Evolutionary conservation across 2,888 invertebrate species (phyloP).

Genomic region (Eupithecia abbreviata): DNA sequence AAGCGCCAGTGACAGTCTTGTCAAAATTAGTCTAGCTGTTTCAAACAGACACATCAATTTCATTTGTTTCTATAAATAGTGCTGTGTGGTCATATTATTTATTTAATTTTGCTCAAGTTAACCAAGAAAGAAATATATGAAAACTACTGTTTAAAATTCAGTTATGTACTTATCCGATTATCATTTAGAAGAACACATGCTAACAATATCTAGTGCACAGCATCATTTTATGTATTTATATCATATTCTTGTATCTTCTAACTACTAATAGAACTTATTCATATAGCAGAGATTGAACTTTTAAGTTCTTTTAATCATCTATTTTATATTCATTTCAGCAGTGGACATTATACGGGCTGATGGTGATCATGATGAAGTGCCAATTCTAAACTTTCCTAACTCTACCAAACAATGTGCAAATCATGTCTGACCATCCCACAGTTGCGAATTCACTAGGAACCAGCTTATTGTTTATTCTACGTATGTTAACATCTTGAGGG

Average conservation of each 20-base stretch:
- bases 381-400: background rate
- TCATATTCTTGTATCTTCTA: too few relatives aligned
- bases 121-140: background rate
- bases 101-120: background rate
- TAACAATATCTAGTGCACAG: too few relatives aligned
- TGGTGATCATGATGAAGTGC: too few relatives aligned
- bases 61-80: background rate
- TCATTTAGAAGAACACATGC: background rate
- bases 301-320: too few relatives aligned
- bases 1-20: background rate
- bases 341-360: too few relatives aligned
- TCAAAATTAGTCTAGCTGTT: background rate
- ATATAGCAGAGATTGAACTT: too few relatives aligned
- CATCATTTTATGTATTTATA: too few relatives aligned
- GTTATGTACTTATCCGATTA: too few relatives aligned
- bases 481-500: constrained; percentile 4
- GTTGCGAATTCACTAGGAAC: background rate
- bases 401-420: background rate
- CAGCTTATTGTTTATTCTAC: constrained; percentile 44
- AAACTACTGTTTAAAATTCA: background rate
- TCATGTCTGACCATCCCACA: constrained; percentile 12
- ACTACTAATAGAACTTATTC: too few relatives aligned
- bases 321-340: too few relatives aligned
- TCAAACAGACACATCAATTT: background rate
- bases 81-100: background rate